These are phyloP conservation scores for Acropora yongei DNA, from an alignment of 64 coral and sea anemone genomes.

Conservation along the genomic window DNA sequence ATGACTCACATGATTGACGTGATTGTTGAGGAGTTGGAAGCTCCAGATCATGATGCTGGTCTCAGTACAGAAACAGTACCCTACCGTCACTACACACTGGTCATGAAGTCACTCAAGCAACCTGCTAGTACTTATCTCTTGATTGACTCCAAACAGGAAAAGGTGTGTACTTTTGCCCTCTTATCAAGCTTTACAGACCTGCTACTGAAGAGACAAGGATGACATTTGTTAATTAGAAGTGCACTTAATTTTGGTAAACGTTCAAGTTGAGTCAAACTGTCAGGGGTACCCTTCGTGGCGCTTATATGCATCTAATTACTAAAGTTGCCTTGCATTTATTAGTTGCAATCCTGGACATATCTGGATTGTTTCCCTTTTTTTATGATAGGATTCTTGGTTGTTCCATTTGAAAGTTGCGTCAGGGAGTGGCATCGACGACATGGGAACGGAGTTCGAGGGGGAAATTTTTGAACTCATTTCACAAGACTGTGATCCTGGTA, in stretches of 20 bases:
- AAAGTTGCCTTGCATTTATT: too few species aligned
- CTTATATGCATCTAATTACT: too few species aligned
- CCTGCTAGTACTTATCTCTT: slow-evolving; percentile 74
- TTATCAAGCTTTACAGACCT: too few species aligned
- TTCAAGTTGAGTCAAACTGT: too few species aligned
- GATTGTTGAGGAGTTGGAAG: slow-evolving; percentile 83
- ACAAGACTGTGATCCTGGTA: slow-evolving; percentile 87
- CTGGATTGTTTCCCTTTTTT: not conserved
- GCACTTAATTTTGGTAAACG: too few species aligned
- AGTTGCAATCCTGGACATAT: too few species aligned
- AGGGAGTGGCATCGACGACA: slow-evolving; percentile 84
- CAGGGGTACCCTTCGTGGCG: too few species aligned
- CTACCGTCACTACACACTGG: slow-evolving; percentile 79
- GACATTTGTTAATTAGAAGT: too few species aligned
- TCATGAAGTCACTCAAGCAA: slow-evolving; percentile 79
- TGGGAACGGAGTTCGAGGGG: slow-evolving; percentile 91
- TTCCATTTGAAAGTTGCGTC: slow-evolving; percentile 96
- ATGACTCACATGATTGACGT: slow-evolving; percentile 79
- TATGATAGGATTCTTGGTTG: slow-evolving; percentile 80
- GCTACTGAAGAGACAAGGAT: too few species aligned
- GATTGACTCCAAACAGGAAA: slow-evolving; percentile 84
- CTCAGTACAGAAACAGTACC: not conserved
- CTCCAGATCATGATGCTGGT: slow-evolving; percentile 71
- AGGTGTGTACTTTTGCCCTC: not conserved
- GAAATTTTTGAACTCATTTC: slow-evolving; percentile 69